Evolutionary conservation across 2,888 invertebrate species (phyloP), one percentile per base, ranked within the genome.

Genomic region (Hydriomena furcata): DNA sequence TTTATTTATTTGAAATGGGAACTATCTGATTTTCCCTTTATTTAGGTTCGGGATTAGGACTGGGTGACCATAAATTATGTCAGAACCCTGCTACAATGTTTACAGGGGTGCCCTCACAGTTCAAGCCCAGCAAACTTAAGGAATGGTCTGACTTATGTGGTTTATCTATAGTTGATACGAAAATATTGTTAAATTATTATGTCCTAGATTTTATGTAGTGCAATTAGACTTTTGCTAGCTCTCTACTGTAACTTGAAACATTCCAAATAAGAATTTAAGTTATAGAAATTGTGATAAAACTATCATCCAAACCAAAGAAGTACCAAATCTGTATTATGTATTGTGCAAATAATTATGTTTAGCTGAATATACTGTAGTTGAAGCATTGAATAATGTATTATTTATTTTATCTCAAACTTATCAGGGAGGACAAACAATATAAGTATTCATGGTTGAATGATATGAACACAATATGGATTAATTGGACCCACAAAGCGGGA

Each of bases 301-400:
- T 59, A 55, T 60, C 34, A 44, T 41, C 47, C 44, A 64, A 51
- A 63, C 61, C 63, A 65, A 60, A 65, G 61, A 65, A 49, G 58
- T 65, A 68, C 66, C 69, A 69, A 69, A 68, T 60, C 60, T 56
- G 36, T 64, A 58, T 58, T 57, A 48, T 55, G 54, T 55, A 65
- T 58, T 52, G 47, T 61, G 59, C 63, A 61, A 60, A 60, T 43
- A 38, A 37, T 41, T 52, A 52, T 59, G 60, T 59, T 61, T 68
- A 60, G 62, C 63, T 66, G 63, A 68, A 63, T 71, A 72, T 68
- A 68, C 71, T 66, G 72, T 80, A 79, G 73, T 68, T 70, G 63
- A 78, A 72, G 76, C 76, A 79, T 73, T 63, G 31, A 43, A 23
- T 28, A 8, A 17, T n/a, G n/a, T n/a, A 7, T 41, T 47, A 17